phyloP scores from a whole-genome alignment of 2,113 vertebrate genomes.

The Calcarius ornatus region DNA sequence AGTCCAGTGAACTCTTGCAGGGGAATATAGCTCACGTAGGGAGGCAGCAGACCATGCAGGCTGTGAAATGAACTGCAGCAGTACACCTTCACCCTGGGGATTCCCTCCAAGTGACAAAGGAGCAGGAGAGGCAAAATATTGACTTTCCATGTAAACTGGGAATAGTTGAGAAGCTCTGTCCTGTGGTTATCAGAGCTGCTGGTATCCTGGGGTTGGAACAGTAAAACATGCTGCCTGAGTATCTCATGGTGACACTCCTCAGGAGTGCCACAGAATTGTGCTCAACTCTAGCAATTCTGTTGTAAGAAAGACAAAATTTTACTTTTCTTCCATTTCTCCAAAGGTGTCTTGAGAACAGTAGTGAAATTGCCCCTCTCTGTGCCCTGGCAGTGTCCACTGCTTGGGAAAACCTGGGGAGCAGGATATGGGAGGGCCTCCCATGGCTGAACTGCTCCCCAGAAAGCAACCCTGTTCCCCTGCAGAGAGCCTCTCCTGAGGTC shows the following conservation, averaged over 20 bases:
- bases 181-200: not conserved
- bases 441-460: not conserved
- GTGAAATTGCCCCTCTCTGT: not conserved
- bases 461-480: not conserved
- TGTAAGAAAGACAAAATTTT: not conserved
- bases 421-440: not conserved
- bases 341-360: not conserved
- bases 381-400: not conserved
- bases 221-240: not conserved
- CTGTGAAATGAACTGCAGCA: conserved; percentile 39
- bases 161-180: not conserved
- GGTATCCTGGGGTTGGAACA: not conserved
- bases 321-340: not conserved
- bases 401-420: not conserved
- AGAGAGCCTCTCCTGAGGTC: not conserved
- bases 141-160: not conserved
- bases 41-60: conserved; percentile 30
- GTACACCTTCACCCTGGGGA: conserved; percentile 22
- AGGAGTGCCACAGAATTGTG: not conserved
- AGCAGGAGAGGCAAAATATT: not conserved
- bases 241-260: not conserved
- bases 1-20: not conserved
- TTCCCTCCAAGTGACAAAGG: conserved; percentile 12
- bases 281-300: not conserved
- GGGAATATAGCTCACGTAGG: not conserved